Evolutionary conservation across 2,888 invertebrate genomes (phyloP), one percentile per base, ranked within the genome.

Genomic region (Dendrolimus pini): DNA sequence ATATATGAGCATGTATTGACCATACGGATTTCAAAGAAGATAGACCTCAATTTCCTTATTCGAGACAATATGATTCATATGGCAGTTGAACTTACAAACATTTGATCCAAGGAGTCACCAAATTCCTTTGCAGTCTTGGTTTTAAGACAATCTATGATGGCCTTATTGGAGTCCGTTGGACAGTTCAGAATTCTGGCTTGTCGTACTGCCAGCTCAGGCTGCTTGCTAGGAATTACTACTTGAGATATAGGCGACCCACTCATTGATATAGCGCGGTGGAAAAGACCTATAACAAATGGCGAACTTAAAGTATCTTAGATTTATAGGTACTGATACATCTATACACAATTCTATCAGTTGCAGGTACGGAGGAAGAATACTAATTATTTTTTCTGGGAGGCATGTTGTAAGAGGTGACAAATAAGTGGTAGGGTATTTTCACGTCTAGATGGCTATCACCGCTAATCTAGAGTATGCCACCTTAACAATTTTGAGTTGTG

Each of bases 221-320:
- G 94, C 60, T 94, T 81, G 0, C 75, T 72, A 0, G 92, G 92
- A 10, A 93, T 76, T 1, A 91, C 84, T 74, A 85, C 92, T 54
- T 93, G 92, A 9, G 85, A 88, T 0, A 92, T 84, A 0, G 92
- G 90, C 0, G 94, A 92, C 0, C 93, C 94, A 68, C 95, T 94
- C 92, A 94, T 93, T 0, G 93, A 91, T 14, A 95, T 93, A 0
- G 91, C 95, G 58, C 93, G 92, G 71, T 95, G 94, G 77, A 95
- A 95, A 0, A 95, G 81, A 56, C 93, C 93, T 93, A 69, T 9
- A 47, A 30, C 6, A 30, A 30, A 30, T 47, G 47, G 47, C 8
- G 6, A 47, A 47, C 47, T 47, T 47, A 47, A 9, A 8, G 47
- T 47, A 8, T 47, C 9, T 10, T 12, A 8, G 47, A 47, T 47